These are phyloP conservation scores for Corythoichthys haematopterus DNA, from an alignment of 2,113 vertebrate species.

Conservation along the genomic window DNA sequence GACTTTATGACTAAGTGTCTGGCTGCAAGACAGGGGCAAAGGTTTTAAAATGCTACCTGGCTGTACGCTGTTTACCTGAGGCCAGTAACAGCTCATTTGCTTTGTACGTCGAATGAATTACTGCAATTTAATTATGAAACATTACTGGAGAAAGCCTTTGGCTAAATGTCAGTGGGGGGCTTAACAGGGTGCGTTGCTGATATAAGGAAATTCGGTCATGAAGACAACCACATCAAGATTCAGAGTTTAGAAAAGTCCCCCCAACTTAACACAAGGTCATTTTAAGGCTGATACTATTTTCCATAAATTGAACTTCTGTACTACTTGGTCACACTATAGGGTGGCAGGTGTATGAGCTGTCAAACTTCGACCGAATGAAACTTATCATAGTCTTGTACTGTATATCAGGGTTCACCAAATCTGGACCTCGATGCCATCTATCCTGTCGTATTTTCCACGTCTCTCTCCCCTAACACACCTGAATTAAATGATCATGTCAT, in stretches of 20 bases:
- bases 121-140: background rate
- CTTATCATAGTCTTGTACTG: too few species aligned
- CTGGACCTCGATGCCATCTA: too few species aligned
- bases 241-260: background rate
- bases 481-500: too few species aligned
- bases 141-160: background rate
- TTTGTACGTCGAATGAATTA: background rate
- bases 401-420: too few species aligned
- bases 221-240: background rate
- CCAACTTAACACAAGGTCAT: background rate
- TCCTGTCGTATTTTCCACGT: too few species aligned
- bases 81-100: background rate
- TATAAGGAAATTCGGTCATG: background rate
- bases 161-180: background rate
- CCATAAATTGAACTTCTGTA: too few species aligned
- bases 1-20: background rate
- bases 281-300: too few species aligned
- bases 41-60: background rate
- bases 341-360: too few species aligned
- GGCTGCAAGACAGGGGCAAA: background rate
- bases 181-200: too few species aligned
- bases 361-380: too few species aligned
- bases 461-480: too few species aligned
- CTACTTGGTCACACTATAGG: too few species aligned
- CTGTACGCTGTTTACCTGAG: background rate